Base-by-base conservation (phyloP, 2,113 vertebrate genomes). In the Nibea coibor region DNA sequence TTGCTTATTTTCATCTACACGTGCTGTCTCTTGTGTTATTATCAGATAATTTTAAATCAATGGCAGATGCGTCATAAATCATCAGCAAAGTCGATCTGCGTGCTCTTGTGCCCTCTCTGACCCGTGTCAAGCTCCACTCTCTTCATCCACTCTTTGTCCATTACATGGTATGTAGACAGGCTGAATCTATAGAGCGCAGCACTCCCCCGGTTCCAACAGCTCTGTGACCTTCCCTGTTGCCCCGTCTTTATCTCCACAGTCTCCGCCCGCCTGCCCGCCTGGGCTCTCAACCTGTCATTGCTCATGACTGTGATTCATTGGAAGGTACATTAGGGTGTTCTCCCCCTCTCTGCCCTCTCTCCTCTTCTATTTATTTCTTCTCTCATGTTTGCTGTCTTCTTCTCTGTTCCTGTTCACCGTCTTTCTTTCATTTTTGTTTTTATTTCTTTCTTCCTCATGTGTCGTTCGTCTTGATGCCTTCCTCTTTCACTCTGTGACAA, bases 281-380 rank as follows among this genome's bases (percentile, higher is more conserved):
- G 19, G 57, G 69, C 58, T 72, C 53, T 83, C 35, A 39, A 28
- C 64, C 71, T 45, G 43, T 78, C 68, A 39, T 59, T 48, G 64
- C 81, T 81, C 71, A 78, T 76, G 78, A 84, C 61, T 47, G 2
- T 87, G 75, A 86, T 82, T 86, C 70, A 81, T 74, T 82, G 26
- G n/a, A 20, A 19, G 45, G 42, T 45, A 62, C 70, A 78, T 80
- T 73, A 81, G 8, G 65, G 20, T 12, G 3, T 42, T 50, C 14
- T 45, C 50, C n/a, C 45, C 10, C 19, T 14, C 16, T 51, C 20
- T 12, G 28, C 19, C 39, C 6, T 47, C 39, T 26, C 1, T 39
- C 1, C 48, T 15, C 22, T 6, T 8, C 16, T 26, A 39, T 12
- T 43, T 72, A 45, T 65, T 56, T 67, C 10, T 83, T 64, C 68